Evolutionary conservation across 2,113 vertebrate species (phyloP).

Genomic region (Trogon melanurus): DNA sequence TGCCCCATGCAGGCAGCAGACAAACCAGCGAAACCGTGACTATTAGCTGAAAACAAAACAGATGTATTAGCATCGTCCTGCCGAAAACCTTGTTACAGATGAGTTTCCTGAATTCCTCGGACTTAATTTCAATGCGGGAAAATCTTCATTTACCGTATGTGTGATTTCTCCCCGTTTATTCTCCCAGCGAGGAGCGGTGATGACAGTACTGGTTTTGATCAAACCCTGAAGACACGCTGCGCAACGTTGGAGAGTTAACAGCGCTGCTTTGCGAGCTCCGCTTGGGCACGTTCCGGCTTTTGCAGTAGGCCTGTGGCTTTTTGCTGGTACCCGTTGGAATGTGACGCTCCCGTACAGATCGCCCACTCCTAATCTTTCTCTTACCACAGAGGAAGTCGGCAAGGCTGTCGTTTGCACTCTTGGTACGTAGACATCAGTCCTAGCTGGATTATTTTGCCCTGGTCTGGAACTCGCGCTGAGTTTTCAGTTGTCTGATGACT

Average conservation of each 20-base stretch:
- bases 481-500: background rate
- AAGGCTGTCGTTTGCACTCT: background rate
- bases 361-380: background rate
- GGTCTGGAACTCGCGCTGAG: background rate
- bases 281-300: background rate
- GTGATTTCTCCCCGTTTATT: background rate
- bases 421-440: background rate
- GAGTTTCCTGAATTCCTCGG: background rate
- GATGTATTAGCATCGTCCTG: background rate
- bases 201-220: slow-evolving; percentile 10
- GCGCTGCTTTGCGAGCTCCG: background rate
- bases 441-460: background rate
- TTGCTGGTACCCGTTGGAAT: background rate
- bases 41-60: background rate
- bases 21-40: background rate
- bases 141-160: background rate
- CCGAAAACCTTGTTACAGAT: background rate
- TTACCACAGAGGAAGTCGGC: background rate
- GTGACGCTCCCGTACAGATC: background rate
- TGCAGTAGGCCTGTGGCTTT: background rate
- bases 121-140: background rate
- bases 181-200: background rate
- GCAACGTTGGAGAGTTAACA: background rate
- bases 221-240: background rate
- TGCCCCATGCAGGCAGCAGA: background rate